Conservation (phyloP, 2,113 vertebrate species). For the Gasterosteus aculeatus region DNA sequence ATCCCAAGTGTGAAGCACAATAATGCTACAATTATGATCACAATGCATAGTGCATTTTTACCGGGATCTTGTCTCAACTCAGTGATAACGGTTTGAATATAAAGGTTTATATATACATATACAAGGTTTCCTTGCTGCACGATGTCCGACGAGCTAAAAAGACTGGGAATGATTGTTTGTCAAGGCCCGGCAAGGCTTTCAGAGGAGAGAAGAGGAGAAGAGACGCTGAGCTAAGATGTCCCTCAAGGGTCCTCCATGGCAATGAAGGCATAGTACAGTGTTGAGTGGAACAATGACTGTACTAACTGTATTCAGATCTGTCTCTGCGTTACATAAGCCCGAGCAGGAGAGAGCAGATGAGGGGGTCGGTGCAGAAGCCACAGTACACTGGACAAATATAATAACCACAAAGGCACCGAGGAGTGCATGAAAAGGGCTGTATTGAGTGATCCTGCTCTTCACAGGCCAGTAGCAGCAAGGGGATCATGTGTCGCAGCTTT, state of each 20-base stretch:
- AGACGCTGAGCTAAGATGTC: conserved; percentile 69
- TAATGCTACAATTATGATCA: not conserved
- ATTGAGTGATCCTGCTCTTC: conserved; percentile 72
- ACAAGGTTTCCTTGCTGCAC: conserved; percentile 15
- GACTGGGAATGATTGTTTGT: conserved; percentile 50
- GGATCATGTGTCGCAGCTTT: conserved; percentile 54
- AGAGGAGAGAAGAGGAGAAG: conserved; percentile 34
- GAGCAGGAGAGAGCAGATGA: conserved; percentile 63
- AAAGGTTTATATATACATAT: no score
- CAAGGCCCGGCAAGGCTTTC: conserved; percentile 54
- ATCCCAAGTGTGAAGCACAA: conserved; percentile 3
- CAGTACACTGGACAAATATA: conserved; percentile 84
- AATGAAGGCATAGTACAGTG: conserved; percentile 70
- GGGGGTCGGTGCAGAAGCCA: conserved; percentile 74
- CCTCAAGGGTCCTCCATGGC: conserved; percentile 70
- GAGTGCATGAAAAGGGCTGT: conserved; percentile 72
- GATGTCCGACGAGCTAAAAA: conserved; percentile 22
- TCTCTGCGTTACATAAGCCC: conserved; percentile 74
- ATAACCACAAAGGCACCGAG: conserved; percentile 74
- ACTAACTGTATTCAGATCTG: conserved; percentile 77
- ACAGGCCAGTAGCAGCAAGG: conserved; percentile 60
- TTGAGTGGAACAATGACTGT: conserved; percentile 77
- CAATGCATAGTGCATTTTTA: not conserved
- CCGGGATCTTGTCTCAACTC: conserved; percentile 14
- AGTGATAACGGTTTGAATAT: conserved; percentile 1